Evolutionary conservation across 2,113 vertebrate genomes (phyloP), one percentile per base, ranked within the genome.

Genomic region (Sander vitreus): DNA sequence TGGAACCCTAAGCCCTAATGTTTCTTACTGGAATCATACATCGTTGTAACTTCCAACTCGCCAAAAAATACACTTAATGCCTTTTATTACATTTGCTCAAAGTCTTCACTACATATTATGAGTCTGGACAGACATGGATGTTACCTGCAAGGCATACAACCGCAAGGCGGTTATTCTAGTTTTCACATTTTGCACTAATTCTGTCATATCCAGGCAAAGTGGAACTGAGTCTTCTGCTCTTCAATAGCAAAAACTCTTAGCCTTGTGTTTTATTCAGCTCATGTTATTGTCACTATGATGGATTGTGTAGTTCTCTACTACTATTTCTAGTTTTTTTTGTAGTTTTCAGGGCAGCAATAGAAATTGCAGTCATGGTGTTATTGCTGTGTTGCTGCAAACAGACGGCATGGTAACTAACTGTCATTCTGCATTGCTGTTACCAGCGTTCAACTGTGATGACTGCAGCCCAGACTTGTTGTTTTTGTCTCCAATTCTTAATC

Each of bases 371-470:
- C 45, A 36, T 33, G 6, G n/a, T 69, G 73, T 78, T 73, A 19
- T 78, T 77, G 23, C 21, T 65, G 69, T 1, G 43, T 81, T 81
- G 74, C 78, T 74, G 63, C n/a, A 78, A 81, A 78, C 63, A 63
- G 51, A 83, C 63, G 69, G 63, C 69, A 53, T 66, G 65, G 71
- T 69, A 51, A 78, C 78, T 78, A 59, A 33, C 73, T 47, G 30
- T 76, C 45, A 43, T 73, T 73, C 60, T 57, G 77, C 15, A 43
- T 51, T 55, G 50, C 27, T 68, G 0, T 19, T 1, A 36, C 60
- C 73, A 69, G 39, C 3, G 10, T 64, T 58, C 27, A 50, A 3
- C 39, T 63, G 67, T 50, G 16, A 54, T 51, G 39, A 68, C 64
- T 45, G 33, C 12, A 39, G 54, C 12, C 64, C 16, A 6, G 45